These are phyloP conservation scores for Cyprinodon variegatus DNA, from an alignment of 2,113 vertebrate genomes.

Conservation along the genomic window DNA sequence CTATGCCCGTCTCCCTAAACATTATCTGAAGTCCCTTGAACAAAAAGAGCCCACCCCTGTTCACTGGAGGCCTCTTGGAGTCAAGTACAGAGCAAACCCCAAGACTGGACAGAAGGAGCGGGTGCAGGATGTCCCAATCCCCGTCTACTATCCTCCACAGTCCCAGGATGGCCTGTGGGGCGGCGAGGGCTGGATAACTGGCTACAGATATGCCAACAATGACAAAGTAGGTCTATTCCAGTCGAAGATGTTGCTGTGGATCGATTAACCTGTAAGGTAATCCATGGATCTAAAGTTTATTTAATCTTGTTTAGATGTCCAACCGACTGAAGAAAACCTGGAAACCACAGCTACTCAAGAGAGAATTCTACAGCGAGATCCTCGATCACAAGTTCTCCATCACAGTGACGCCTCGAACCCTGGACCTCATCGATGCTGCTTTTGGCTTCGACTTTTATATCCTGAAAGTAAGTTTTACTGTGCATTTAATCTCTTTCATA, in stretches of 20 bases:
- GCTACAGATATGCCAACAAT: conserved; percentile 85
- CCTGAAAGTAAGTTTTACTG: conserved; percentile 80
- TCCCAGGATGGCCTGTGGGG: conserved; percentile 91
- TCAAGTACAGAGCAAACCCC: conserved; percentile 78
- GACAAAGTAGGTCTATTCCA: conserved; percentile 85
- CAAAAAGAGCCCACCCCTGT: conserved; percentile 79
- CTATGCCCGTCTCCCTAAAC: conserved; percentile 85
- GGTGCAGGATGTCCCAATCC: conserved; percentile 89
- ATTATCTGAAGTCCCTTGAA: conserved; percentile 84
- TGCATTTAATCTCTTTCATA: neutral
- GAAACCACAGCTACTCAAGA: conserved; percentile 90
- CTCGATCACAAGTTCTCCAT: conserved; percentile 86
- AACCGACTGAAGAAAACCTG: conserved; percentile 85
- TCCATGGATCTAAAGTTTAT: neutral
- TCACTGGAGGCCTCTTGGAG: conserved; percentile 87
- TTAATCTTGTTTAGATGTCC: conserved; percentile 78
- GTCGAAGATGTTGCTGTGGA: neutral
- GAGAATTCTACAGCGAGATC: conserved; percentile 94
- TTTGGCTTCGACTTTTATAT: conserved; percentile 96
- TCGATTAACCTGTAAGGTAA: neutral
- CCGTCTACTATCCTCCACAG: conserved; percentile 82
- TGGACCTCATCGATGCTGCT: conserved; percentile 89
- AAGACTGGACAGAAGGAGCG: conserved; percentile 83
- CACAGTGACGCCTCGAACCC: conserved; percentile 85
- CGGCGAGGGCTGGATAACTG: conserved; percentile 89